A percentile compares a stretch with the other conserved stretches of the same genome.
These are phyloP conservation scores for Melipona beecheii DNA, from an alignment of 2,888 invertebrate genomes.

Conservation along the genomic window DNA sequence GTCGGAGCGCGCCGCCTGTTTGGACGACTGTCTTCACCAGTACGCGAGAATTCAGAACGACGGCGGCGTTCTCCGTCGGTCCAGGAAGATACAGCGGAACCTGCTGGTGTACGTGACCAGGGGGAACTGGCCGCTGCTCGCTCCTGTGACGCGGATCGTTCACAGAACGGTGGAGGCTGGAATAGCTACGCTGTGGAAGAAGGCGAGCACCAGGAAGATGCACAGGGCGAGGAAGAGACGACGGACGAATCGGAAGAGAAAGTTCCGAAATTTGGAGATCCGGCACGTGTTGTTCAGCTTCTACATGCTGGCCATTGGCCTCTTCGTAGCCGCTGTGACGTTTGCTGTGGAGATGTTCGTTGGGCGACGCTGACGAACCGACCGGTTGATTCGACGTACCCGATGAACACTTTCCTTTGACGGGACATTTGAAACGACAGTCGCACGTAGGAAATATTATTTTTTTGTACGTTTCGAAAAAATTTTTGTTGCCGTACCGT, in stretches of 20 bases:
- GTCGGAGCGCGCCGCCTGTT: slow-evolving; percentile 37
- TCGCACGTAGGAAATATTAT: too few relatives aligned
- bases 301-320: slow-evolving; percentile 43
- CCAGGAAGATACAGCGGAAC: slow-evolving; percentile 36
- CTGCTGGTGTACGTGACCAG: slow-evolving; percentile 52
- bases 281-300: slow-evolving; percentile 55
- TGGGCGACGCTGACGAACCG: background rate
- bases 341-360: slow-evolving; percentile 47
- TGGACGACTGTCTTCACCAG: slow-evolving; percentile 56
- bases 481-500: too few relatives aligned
- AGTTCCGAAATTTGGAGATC: slow-evolving; percentile 36
- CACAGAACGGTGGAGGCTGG: slow-evolving; percentile 55
- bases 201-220: background rate
- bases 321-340: slow-evolving; percentile 18
- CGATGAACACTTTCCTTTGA: too few relatives aligned
- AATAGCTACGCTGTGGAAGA: slow-evolving; percentile 47
- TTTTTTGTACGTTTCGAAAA: too few relatives aligned
- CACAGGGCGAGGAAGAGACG: background rate
- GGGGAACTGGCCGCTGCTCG: slow-evolving; percentile 65
- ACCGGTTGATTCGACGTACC: too few relatives aligned
- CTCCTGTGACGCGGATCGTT: slow-evolving; percentile 47
- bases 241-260: background rate
- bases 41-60: slow-evolving; percentile 23
- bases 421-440: too few relatives aligned
- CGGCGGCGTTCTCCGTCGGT: slow-evolving; percentile 24